Conservation (phyloP, 2,888 invertebrate genomes). For the Onthophagus sagittarius region DNA sequence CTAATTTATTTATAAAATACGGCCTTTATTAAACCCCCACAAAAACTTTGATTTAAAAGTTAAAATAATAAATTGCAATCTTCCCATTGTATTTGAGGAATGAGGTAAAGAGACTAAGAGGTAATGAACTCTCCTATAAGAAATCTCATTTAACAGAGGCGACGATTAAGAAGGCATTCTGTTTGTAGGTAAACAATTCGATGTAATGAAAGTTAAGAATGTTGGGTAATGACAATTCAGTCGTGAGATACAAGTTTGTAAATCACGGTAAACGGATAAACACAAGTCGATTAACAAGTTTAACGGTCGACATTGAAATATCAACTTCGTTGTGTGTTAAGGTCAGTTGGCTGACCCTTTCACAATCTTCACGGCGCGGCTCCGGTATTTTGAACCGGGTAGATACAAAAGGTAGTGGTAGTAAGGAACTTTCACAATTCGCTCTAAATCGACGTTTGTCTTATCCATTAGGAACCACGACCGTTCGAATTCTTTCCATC, state of each 20-base stretch:
- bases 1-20: neutral
- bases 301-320: neutral
- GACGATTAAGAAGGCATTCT: too few species aligned
- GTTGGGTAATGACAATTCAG: neutral
- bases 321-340: neutral
- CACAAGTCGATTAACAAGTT: neutral
- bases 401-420: neutral
- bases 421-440: neutral
- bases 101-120: too few species aligned
- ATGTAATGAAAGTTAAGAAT: neutral
- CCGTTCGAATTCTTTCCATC: neutral
- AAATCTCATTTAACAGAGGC: too few species aligned
- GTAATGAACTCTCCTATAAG: too few species aligned
- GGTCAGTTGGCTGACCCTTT: neutral
- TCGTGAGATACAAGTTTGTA: neutral
- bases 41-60: too few species aligned
- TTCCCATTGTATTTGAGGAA: too few species aligned
- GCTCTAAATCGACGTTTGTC: neutral
- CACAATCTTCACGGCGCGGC: neutral
- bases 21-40: too few species aligned
- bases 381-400: neutral
- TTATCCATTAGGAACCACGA: neutral
- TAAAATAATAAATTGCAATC: too few species aligned
- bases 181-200: too few species aligned
- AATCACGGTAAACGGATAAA: neutral